Evolutionary conservation across 1,140 invertebrate genomes (phyloP), one percentile per base, ranked within the genome.

Genomic region (Paracyclopina nana): DNA sequence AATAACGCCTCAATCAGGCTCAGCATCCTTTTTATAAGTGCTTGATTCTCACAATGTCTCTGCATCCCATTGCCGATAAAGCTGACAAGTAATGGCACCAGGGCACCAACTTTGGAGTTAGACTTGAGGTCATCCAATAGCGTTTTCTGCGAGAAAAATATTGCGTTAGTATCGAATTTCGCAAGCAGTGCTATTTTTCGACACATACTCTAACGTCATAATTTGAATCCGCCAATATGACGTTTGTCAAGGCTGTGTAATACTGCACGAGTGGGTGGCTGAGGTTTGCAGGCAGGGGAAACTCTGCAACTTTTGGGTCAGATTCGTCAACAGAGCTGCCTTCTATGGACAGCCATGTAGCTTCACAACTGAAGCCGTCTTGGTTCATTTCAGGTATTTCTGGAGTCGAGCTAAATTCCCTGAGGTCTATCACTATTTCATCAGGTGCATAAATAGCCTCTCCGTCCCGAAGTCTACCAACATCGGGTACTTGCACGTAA

Each of bases 91-190:
- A 25, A 48, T 12, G 45, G 45, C 30, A 48, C 24, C 12, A 48
- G 45, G 4, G 45, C 16, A 12, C 25, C 18, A 16, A 48, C 30
- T 30, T 48, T 48, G n/a, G 45, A 29, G 27, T 48, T 48, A 12
- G 45, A 25, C 18, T 48, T 48, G 16, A 48, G n/a, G n/a, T 48
- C 45, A 12, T 48, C 45, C 9, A 48, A 28, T 29, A 48, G n/a
- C 4, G 4, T 48, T 28, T 40, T 3, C 6, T 28, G n/a, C 2
- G 29, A n/a, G n/a, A 29, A 9, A 42, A 42, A 6, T 18, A 42
- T 11, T 6, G 20, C 14, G 8, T 42, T 18, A 18, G 14, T 42
- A 18, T 6, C 20, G 8, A 12, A 9, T 6, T 6, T 42, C 6
- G 14, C 24, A 22, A 42, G 24, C 24, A 42, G 20, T n/a, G n/a